A percentile compares a stretch with the other conserved stretches of the same genome.
Evolutionary conservation across 2,888 invertebrate species (phyloP).

Genomic region (Anticlea derivata): DNA sequence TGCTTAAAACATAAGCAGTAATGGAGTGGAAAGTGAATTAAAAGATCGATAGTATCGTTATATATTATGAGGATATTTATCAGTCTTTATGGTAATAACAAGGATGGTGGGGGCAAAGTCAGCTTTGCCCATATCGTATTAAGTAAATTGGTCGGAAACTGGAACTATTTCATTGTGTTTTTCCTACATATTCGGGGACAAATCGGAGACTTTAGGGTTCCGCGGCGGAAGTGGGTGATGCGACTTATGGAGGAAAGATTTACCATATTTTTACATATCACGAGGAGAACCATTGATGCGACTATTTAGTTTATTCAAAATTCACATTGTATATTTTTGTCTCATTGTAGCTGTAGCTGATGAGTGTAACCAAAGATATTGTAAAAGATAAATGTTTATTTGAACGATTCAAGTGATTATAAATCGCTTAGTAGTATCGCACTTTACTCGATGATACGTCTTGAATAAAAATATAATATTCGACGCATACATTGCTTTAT

Average conservation of each 20-base stretch:
- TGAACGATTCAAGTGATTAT: too few species aligned
- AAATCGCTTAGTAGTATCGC: too few species aligned
- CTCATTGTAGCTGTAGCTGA: not conserved
- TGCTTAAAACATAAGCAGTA: constrained; percentile 24
- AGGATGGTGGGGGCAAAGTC: constrained; percentile 42
- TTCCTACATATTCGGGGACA: constrained; percentile 47
- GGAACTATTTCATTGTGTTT: constrained; percentile 63
- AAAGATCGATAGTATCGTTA: constrained; percentile 47
- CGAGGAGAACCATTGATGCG: constrained; percentile 6
- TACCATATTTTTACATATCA: constrained; percentile 32
- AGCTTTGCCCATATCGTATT: constrained; percentile 61
- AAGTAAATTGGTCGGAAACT: constrained; percentile 72
- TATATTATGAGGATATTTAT: constrained; percentile 61
- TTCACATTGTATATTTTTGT: constrained; percentile 1
- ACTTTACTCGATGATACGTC: too few species aligned
- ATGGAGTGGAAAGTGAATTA: constrained; percentile 32
- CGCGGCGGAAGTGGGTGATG: constrained; percentile 29
- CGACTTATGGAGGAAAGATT: constrained; percentile 31
- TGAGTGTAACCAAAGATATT: too few species aligned
- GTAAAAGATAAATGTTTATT: too few species aligned
- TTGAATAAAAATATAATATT: too few species aligned
- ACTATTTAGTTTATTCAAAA: constrained; percentile 13
- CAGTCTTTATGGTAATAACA: constrained; percentile 64
- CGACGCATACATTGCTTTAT: too few species aligned
- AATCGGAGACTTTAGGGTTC: constrained; percentile 42